phyloP scores from a whole-genome alignment of 2,888 invertebrate species.

The Nasonovia ribisnigri region DNA sequence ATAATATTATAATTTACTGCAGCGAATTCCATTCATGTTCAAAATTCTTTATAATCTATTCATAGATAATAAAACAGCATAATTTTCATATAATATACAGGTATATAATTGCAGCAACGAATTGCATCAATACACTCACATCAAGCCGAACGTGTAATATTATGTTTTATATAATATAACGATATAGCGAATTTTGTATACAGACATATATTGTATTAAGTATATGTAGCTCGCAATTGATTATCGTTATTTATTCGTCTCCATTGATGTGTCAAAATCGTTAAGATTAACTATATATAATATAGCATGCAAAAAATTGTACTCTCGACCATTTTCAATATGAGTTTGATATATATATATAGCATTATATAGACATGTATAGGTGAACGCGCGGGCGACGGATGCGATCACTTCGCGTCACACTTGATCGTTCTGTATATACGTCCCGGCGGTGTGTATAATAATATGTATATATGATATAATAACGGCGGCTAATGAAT shows the following conservation, averaged over 20 bases:
- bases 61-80: neutral
- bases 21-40: neutral
- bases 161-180: neutral
- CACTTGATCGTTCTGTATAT: slow-evolving; percentile 24
- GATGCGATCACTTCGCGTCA: neutral
- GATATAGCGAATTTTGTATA: neutral
- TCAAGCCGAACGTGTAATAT: neutral
- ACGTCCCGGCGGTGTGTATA: neutral
- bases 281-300: too few species aligned
- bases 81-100: neutral
- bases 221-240: neutral
- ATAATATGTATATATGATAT: neutral
- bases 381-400: neutral
- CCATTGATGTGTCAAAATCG: neutral
- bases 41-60: neutral
- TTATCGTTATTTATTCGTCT: neutral
- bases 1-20: neutral
- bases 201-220: neutral
- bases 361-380: neutral
- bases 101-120: neutral
- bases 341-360: neutral
- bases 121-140: neutral
- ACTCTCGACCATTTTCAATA: neutral
- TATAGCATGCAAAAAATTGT: neutral
- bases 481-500: slow-evolving; percentile 52